Base-by-base conservation (phyloP, 2,797 vertebrate species). In the Paedocypris micromegethes region DNA sequence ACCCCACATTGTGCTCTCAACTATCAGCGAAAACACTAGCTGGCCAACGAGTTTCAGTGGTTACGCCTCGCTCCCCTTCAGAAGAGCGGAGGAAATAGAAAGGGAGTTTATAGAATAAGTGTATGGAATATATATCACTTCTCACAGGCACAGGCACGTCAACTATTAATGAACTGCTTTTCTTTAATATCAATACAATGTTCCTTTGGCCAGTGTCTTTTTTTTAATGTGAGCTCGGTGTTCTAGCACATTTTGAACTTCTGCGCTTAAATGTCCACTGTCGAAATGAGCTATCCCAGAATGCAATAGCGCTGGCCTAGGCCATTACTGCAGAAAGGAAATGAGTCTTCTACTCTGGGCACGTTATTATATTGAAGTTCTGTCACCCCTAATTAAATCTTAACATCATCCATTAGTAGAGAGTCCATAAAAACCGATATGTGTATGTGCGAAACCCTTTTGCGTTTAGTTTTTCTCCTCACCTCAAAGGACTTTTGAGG, bases 391-490 rank as follows among this genome's bases (percentile, higher is more conserved):
- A 68, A 68, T 68, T 68, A 68, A 68, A 68, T 68, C 58, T 60
- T 61, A 68, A 53, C 58, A 48, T 60, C 66, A 47, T 68, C 58
- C 57, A 60, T 68, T 68, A 68, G 66, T 54, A 41, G 43, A 54
- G 49, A 68, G 66, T 68, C 66, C 42, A 68, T 68, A 68, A 68
- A 23, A 68, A 68, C 43, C 6, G 50, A 38, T 44, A 52, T 54
- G 55, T 39, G 65, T 72, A 63, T 55, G 53, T 72, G 58, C 58
- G 68, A 77, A 77, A 77, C 61, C 69, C 54, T 58, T 77, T 69
- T 68, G 54, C 57, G 56, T 6, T 3, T 23, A 37, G 39, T 9
- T 47, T 64, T 68, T 52, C 9, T 4, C 52, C 57, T 57, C 42
- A 58, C 51, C 43, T 57, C 56, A 56, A 23, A 51, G 58, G 9